Base-by-base conservation (phyloP, 2,797 vertebrate species). In the Artibeus jamaicensis region DNA sequence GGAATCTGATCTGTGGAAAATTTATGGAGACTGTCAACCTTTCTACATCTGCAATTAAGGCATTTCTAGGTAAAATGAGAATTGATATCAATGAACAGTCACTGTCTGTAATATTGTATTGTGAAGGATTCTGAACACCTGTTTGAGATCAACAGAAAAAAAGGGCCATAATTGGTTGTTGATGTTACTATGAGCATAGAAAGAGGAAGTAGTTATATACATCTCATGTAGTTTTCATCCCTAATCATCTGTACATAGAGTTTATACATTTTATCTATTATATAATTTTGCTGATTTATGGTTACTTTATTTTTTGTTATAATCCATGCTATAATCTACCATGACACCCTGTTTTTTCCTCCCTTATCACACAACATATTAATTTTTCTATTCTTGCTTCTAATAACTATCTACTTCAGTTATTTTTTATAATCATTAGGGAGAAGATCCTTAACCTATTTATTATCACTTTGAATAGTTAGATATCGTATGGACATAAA, bases 381-480 rank as follows among this genome's bases (percentile, higher is more conserved):
- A 67, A 76, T 92, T 79, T 93, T 95, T 67, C 67, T 53, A 48
- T 83, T 95, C 86, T 91, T 92, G 68, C 55, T 88, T 67, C n/a
- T 85, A 90, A 9, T 90, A 70, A 84, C 77, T 78, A 86, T 67
- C 42, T 88, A 44, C 29, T 93, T 94, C 87, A 62, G 34, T 91
- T 93, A 57, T 84, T 96, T 96, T 94, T 87, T 68, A 70, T 91
- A 79, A 91, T 81, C 59, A 74, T 70, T 55, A 1, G 42, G 5
- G 46, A 5, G 73, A 90, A 70, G 37, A 81, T 67, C 29, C 24
- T 93, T 68, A 92, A 92, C 34, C 32, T 42, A 68, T 34, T 91
- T 93, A 65, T 86, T 95, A 37, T 92, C 32, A 91, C 46, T 92
- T 82, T 89, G 50, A 96, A 39, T 89, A 95, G 89, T 79, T 76